Evolutionary conservation across 1,140 invertebrate genomes (phyloP), one percentile per base, ranked within the genome.

Genomic region (Proctacanthus coquilletti): DNA sequence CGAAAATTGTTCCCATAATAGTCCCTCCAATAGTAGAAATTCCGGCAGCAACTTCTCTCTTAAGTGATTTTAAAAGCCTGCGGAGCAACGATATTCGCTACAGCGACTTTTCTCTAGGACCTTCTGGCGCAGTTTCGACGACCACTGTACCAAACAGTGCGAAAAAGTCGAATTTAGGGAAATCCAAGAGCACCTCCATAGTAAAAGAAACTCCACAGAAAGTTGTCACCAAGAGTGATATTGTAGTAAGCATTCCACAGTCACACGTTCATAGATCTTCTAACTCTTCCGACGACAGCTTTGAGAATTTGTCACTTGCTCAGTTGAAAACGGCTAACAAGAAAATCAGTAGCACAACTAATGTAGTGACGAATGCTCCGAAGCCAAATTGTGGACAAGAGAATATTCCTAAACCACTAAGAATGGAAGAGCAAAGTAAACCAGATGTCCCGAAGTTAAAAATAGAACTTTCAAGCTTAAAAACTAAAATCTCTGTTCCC

Each of bases 61-160:
- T 14, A 13, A 53, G 46, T 43, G 56, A 45, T 31, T 59, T 59
- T 35, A 59, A 59, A 43, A 56, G 56, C 17, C 36, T 59, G 18
- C 45, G 56, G 2, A 59, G 56, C 42, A 58, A 59, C 19, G 56
- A 59, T 17, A 51, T 58, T 45, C 47, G 53, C 5, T 59, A 45
- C 32, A 54, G 52, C 18, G 47, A 58, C 17, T 54, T 48, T 23
- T 6, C 27, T 27, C 35, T 5, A 42, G 47, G 8, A 41, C 39
- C 10, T 13, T 18, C 14, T 20, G 34, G 34, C 10, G 20, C 17
- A 19, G 19, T 18, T 27, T 23, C 27, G 10, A 13, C 34, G 4
- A 13, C 36, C 15, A 20, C 35, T 3, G 18, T 39, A 8, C 9
- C 45, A 54, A 34, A 47, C 52, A 9, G 40, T 34, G 2, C 18